Evolutionary conservation across 2,113 vertebrate genomes (phyloP), one percentile per base, ranked within the genome.

Genomic region (Labeo catla): DNA sequence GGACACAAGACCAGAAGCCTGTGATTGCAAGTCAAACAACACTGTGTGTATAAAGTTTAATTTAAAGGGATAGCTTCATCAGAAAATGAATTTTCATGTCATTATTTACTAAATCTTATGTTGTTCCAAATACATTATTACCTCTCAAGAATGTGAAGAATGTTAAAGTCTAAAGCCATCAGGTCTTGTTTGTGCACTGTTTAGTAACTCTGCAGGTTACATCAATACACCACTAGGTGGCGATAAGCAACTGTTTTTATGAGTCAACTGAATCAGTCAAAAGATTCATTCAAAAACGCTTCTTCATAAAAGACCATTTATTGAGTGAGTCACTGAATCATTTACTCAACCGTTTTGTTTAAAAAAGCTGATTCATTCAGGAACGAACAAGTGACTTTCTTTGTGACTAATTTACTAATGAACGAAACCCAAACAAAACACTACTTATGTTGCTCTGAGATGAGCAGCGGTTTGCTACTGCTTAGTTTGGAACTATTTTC

Each of bases 1-100:
- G 81, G 81, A 70, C 59, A 81, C 65, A 70, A 72, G 8, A 73
- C 21, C 4, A n/a, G 21, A 34, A 84, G 49, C 49, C 49, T 54
- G n/a, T 36, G 81, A 65, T 19, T 49, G 4, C 59, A 19, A 61
- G 28, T 36, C 15, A n/a, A 61, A 63, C 3, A 63, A 8, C 57
- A 47, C 10, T 43, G 36, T 11, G 11, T 23, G 15, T 63, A 23
- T 16, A 6, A 61, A 80, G 19, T 9, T 16, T 1, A 2, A 28
- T 68, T 68, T 68, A 68, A 70, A 36, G 5, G 23, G 23, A 66
- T 28, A 0, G 34, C 47, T 36, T 70, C 7, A 19, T 39, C 34
- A 0, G 6, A 36, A 23, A 9, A 50, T 49, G 39, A 28, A 28
- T 28, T 28, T 28, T 39, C 39, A 39, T 3, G 6, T 28, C 73